Conservation (phyloP, 2,797 vertebrate genomes). For the Synanceia verrucosa region DNA sequence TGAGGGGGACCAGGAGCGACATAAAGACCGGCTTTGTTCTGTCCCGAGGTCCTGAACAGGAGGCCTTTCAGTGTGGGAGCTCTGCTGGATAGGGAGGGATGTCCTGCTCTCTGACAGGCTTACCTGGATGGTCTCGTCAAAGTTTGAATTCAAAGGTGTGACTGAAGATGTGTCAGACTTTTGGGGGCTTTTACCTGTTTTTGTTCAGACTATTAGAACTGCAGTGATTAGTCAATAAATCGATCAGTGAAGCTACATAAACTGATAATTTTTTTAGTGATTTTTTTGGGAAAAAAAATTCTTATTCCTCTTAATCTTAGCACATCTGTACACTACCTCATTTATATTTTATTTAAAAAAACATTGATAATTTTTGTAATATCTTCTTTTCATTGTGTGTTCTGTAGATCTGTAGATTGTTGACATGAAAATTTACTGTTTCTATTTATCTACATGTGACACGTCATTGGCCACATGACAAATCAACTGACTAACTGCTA, state of each 20-base stretch:
- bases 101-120: conserved; percentile 17
- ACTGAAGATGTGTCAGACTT: not conserved
- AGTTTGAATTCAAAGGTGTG: not conserved
- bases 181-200: not conserved
- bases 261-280: not conserved
- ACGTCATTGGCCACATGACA: not conserved
- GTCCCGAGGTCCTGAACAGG: conserved; percentile 67
- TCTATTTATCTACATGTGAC: no score
- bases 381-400: no score
- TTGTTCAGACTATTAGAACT: not conserved
- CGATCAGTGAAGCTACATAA: not conserved
- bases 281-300: not conserved
- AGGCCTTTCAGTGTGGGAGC: conserved; percentile 64
- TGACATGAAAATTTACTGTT: no score
- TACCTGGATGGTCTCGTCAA: not conserved
- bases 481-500: not conserved
- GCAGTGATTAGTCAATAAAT: not conserved
- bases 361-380: no score
- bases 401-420: no score
- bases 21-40: conserved; percentile 84
- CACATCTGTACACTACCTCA: no score
- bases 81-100: conserved; percentile 36
- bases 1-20: conserved; percentile 40
- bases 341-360: no score
- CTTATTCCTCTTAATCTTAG: no score